Evolutionary conservation across 2,797 vertebrate species (phyloP), one percentile per base, ranked within the genome.

Genomic region (Pachyuromys duprasi): DNA sequence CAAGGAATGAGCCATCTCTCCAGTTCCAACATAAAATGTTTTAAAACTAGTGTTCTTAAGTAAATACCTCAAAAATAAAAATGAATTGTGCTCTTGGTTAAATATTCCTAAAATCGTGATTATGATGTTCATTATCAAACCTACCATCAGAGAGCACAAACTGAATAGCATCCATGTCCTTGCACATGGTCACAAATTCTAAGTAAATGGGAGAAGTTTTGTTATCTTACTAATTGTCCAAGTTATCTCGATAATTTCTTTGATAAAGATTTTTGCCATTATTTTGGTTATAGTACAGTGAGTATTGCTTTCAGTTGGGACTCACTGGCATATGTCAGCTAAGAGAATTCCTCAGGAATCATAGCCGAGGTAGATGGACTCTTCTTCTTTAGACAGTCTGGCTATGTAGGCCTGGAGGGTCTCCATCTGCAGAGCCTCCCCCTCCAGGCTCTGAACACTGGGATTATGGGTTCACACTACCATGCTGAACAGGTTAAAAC

Each of bases 311-410:
- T 79, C 84, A 36, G 36, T 33, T 70, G 60, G 86, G 80, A 65
- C 81, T 96, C 95, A 95, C 83, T 86, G 82, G 79, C 70, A 95
- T 55, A 14, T 74, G 57, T 80, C 91, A 95, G 97, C 97, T 90
- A 95, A 95, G 74, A 62, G 62, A 90, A 80, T 63, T 90, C 49
- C 60, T 95, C 67, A 89, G 36, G 91, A 94, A 82, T 95, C 82
- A 76, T 90, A 84, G 24, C 57, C 94, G 31, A 75, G 92, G 55
- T 70, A 45, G 33, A 95, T 80, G 2, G 60, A 24, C 7, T 65
- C 62, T 76, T 49, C 42, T 26, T 89, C 42, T 65, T 57, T 26
- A 69, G 28, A 81, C n/a, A 90, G 76, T 24, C 65, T 69, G 49
- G 31, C 62, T 69, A 22, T n/a, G 36, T 67, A 39, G n/a, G n/a